phyloP scores from a whole-genome alignment of 2,113 vertebrate species.

The Odocoileus hemionus region DNA sequence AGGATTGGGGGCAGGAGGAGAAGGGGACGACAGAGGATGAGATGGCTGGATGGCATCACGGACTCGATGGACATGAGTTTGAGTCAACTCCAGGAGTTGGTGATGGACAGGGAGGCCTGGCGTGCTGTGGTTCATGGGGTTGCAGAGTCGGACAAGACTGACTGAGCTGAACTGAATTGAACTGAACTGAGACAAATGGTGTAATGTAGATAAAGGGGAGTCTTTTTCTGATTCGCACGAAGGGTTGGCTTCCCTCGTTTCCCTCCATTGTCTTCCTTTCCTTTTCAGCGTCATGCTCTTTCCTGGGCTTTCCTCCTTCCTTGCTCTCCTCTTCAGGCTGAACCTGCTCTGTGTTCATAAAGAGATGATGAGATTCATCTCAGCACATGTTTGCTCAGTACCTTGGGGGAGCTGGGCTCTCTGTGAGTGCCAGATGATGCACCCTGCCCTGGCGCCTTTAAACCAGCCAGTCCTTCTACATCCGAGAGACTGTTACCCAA shows the following conservation, averaged over 20 bases:
- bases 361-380: not conserved
- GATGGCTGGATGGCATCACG: not conserved
- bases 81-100: not conserved
- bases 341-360: not conserved
- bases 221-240: not conserved
- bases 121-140: fast-evolving
- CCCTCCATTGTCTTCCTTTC: not conserved
- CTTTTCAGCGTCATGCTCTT: not conserved
- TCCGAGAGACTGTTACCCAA: not conserved
- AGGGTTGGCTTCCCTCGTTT: not conserved
- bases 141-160: fast-evolving
- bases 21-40: not conserved
- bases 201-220: not conserved
- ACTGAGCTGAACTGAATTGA: not conserved
- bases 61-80: not conserved
- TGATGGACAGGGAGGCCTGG: not conserved
- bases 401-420: not conserved
- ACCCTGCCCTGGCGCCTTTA: not conserved
- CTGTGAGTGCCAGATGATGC: not conserved
- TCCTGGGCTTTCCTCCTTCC: not conserved
- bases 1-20: not conserved
- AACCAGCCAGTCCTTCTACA: not conserved
- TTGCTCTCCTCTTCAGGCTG: not conserved
- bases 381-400: not conserved
- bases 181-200: not conserved